These are phyloP conservation scores for Euphydryas editha DNA, from an alignment of 2,888 invertebrate genomes.

Conservation along the genomic window DNA sequence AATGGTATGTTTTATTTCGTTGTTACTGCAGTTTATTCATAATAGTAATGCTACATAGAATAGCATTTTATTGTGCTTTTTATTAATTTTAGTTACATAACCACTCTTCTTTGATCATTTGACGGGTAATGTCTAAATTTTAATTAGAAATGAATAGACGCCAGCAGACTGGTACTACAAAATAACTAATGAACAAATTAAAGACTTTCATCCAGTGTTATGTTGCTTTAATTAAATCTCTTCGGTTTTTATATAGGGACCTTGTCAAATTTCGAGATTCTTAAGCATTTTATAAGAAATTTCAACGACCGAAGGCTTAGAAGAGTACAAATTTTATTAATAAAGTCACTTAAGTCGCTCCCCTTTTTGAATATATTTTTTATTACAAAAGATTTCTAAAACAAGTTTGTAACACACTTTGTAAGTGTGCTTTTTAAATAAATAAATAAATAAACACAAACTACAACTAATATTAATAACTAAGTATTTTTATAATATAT, in stretches of 20 bases:
- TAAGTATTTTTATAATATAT: no score
- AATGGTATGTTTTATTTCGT: no score
- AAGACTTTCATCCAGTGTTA: background rate
- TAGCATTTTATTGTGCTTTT: background rate
- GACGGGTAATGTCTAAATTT: background rate
- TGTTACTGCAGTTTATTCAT: no score
- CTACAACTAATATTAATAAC: no score
- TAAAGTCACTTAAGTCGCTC: background rate
- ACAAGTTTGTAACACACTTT: no score
- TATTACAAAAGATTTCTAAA: background rate
- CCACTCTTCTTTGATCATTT: background rate
- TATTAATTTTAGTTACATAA: background rate
- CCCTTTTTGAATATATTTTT: background rate
- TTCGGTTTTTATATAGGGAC: background rate
- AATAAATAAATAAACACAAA: no score
- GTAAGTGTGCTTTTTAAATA: no score
- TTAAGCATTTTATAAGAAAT: background rate
- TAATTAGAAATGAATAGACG: background rate
- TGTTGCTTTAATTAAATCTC: background rate
- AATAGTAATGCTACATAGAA: no score
- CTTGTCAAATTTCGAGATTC: background rate
- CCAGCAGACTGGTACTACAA: background rate
- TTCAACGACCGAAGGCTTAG: background rate
- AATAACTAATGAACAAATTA: background rate
- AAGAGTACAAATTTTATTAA: background rate